A percentile compares a stretch with the other conserved stretches of the same genome.
These are phyloP conservation scores for Erebia ligea DNA, from an alignment of 2,888 invertebrate genomes.

Conservation along the genomic window DNA sequence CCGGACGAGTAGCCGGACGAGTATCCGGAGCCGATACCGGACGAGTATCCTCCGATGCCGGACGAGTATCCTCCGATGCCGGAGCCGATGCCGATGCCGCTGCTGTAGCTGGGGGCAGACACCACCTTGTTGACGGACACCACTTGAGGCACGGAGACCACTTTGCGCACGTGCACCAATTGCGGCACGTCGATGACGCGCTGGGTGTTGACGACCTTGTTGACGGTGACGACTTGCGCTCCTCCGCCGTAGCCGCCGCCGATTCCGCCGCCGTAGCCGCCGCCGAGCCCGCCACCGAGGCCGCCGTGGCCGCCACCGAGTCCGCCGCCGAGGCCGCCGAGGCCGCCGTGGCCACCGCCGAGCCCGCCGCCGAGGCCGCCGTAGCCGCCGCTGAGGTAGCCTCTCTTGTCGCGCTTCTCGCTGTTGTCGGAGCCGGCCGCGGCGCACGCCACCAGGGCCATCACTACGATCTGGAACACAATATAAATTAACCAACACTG, in stretches of 20 bases:
- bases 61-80: not conserved
- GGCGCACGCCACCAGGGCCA: conserved; percentile 37
- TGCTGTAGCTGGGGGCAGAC: conserved; percentile 46
- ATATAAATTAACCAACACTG: not conserved
- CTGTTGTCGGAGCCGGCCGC: conserved; percentile 28
- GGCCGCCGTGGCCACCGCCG: conserved; percentile 33
- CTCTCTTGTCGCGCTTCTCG: conserved; percentile 40
- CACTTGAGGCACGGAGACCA: conserved; percentile 59
- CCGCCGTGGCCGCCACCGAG: conserved; percentile 33
- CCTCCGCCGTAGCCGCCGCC: conserved; percentile 31
- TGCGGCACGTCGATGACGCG: conserved; percentile 54
- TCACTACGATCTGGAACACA: conserved; percentile 35
- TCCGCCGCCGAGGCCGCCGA: conserved; percentile 30
- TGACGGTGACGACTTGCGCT: conserved; percentile 50
- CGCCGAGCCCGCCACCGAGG: conserved; percentile 25
- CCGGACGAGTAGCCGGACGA: conserved; percentile 5
- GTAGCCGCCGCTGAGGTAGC: conserved; percentile 40
- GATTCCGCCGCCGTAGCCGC: conserved; percentile 37
- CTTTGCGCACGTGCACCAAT: conserved; percentile 55
- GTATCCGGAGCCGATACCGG: conserved; percentile 38
- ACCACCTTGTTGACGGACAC: conserved; percentile 63
- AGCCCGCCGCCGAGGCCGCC: conserved; percentile 37
- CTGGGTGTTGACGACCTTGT: conserved; percentile 56
- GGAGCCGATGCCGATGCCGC: conserved; percentile 38
- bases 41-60: conserved; percentile 4